Evolutionary conservation across 2,113 vertebrate genomes (phyloP), one percentile per base, ranked within the genome.

Genomic region (Phalacrocorax brasilianus): DNA sequence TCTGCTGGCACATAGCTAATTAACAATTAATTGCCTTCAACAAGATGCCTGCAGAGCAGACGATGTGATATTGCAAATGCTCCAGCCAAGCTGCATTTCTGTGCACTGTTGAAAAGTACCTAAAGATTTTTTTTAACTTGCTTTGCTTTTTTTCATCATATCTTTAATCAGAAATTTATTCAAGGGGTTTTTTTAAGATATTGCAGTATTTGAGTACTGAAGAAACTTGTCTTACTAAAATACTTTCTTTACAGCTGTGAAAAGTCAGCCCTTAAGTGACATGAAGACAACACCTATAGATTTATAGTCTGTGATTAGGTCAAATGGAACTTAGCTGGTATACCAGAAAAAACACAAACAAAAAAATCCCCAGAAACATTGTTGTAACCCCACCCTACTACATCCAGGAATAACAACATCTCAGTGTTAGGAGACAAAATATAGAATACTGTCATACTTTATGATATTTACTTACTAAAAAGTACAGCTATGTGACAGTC

Each of bases 1-100:
- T 55, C 72, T 93, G 65, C 89, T 89, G 84, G 73, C 73, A 65
- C 73, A 67, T 8, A 47, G 87, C 93, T 96, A 92, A 95, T 95
- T 95, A 95, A 95, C 71, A 94, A 96, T 97, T 95, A 97, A 95
- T 92, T 92, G 66, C 84, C 73, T 93, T 87, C 84, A 71, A 84
- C 75, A 55, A 81, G 89, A 63, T 70, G 84, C 80, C 89, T 81
- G 91, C 72, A 63, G 89, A 93, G 91, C 50, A 87, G 52, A 77
- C 87, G 80, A 96, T 86, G 76, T 71, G 76, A 77, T 80, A 55
- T 79, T 88, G 89, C 91, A 89, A 72, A 86, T 49, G 30, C 58
- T 88, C 74, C 86, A 89, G 80, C 63, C 79, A 93, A 88, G 40
- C 58, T 45, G 38, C 15, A 12, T n/a, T 83, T 72, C 85, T 65